Percentiles rank a stretch among this genome's conserved stretches.
phyloP scores from a whole-genome alignment of 1,140 invertebrate species.

The Laupala kohalensis region DNA sequence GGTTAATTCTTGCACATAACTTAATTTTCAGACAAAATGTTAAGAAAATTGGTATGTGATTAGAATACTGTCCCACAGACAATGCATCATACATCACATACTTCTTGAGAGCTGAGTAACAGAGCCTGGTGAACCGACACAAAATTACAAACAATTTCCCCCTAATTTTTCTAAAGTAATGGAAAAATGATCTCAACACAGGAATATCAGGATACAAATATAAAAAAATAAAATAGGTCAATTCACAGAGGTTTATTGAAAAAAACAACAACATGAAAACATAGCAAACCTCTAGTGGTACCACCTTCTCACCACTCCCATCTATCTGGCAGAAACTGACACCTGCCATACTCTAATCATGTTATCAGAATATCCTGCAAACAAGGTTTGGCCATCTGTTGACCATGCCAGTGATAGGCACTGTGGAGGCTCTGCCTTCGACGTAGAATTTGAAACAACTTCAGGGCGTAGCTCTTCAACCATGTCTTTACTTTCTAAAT shows the following conservation, averaged over 20 bases:
- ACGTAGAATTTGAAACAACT: slow-evolving; percentile 63
- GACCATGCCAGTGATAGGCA: slow-evolving; percentile 98
- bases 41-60: too few relatives aligned
- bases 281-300: neutral
- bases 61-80: too few relatives aligned
- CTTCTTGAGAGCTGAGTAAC: too few relatives aligned
- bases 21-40: too few relatives aligned
- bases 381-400: slow-evolving; percentile 95
- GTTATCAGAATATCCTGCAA: slow-evolving; percentile 98
- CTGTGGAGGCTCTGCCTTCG: slow-evolving; percentile 70
- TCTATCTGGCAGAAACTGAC: slow-evolving; percentile 2
- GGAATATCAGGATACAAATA: too few relatives aligned
- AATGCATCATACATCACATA: too few relatives aligned
- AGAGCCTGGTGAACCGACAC: too few relatives aligned
- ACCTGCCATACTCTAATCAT: slow-evolving; percentile 98
- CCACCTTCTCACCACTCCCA: too few relatives aligned
- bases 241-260: neutral
- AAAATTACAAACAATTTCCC: too few relatives aligned
- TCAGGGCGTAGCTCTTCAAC: slow-evolving; percentile 96
- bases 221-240: neutral
- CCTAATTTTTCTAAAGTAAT: too few relatives aligned
- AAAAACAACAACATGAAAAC: neutral
- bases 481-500: slow-evolving; percentile 97
- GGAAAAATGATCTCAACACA: too few relatives aligned
- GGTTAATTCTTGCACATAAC: too few relatives aligned